Evolutionary conservation across 2,113 vertebrate genomes (phyloP), one percentile per base, ranked within the genome.

Genomic region (Dryoscopus gambensis): DNA sequence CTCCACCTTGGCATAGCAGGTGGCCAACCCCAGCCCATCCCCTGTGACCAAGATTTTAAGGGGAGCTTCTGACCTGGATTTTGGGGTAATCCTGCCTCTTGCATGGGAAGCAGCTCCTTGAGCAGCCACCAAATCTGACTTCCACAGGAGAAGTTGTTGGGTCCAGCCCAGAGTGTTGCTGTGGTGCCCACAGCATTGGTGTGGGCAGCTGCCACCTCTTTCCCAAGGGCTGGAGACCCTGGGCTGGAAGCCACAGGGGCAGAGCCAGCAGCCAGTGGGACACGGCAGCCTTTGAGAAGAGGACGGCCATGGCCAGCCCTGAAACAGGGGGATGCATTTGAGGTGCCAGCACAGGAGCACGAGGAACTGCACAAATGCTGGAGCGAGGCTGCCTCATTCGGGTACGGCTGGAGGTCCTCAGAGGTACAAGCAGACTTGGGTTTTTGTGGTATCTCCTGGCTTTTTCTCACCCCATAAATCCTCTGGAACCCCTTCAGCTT

Each of bases 301-400:
- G 56, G 35, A 88, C 52, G 25, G 79, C 12, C 28, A 10, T 15
- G 25, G 60, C 33, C 47, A 56, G 86, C 31, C 53, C 35, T 71
- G 47, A 37, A 71, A 15, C 4, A 27, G 24, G 12, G 19, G 31
- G 6, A 25, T 30, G 21, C 1, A 3, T 60, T 39, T 74, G 68
- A 20, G 42, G 31, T 86, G 47, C 21, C 20, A 22, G 31, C 2
- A 2, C 21, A 62, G 81, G 68, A 69, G 42, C 39, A 15, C 0
- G 0, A 25, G 85, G 70, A 81, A 12, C 40, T 37, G 63, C 70
- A 30, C 24, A 12, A n/a, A 42, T 8, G 10, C n/a, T 20, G 0
- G 0, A 69, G 22, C 0, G 0, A 53, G 42, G 50, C n/a, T 55
- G 21, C 40, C 67, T 21, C 23, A 52, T 17, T 55, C 0, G 0